Percentiles rank a stretch among this genome's conserved stretches.
Conservation (phyloP, 2,888 invertebrate species). For the Catocala nupta region DNA sequence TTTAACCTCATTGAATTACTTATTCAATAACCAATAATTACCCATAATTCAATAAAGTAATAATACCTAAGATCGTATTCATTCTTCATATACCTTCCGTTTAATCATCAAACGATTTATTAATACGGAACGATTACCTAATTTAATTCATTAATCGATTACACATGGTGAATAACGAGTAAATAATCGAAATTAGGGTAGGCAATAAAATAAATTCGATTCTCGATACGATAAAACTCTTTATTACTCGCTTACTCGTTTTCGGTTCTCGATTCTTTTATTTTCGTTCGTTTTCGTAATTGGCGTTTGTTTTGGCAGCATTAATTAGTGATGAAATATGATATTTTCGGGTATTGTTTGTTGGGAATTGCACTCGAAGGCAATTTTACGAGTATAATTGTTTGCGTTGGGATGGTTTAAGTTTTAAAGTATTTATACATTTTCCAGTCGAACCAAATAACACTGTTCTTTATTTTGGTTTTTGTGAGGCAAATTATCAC, state of each 20-base stretch:
- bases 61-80: too few relatives aligned
- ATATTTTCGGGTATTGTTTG: slow-evolving; percentile 73
- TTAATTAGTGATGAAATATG: slow-evolving; percentile 82
- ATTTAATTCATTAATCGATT: slow-evolving; percentile 46
- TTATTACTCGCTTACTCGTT: slow-evolving; percentile 62
- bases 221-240: slow-evolving; percentile 67
- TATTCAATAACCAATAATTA: too few relatives aligned
- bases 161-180: slow-evolving; percentile 58
- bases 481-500: too few relatives aligned
- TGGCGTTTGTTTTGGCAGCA: slow-evolving; percentile 76
- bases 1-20: too few relatives aligned
- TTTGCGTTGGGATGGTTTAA: slow-evolving; percentile 10
- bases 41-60: too few relatives aligned
- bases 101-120: not conserved
- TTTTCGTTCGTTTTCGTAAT: slow-evolving; percentile 72
- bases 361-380: slow-evolving; percentile 32
- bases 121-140: not conserved
- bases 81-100: too few relatives aligned
- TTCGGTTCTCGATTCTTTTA: slow-evolving; percentile 70
- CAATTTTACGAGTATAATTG: slow-evolving; percentile 23
- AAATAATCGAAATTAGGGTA: slow-evolving; percentile 74
- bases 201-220: slow-evolving; percentile 70
- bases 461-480: too few relatives aligned
- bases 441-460: not conserved
- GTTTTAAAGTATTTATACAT: not conserved